phyloP scores from a whole-genome alignment of 2,888 invertebrate species.

The Drosophila diplacantha region DNA sequence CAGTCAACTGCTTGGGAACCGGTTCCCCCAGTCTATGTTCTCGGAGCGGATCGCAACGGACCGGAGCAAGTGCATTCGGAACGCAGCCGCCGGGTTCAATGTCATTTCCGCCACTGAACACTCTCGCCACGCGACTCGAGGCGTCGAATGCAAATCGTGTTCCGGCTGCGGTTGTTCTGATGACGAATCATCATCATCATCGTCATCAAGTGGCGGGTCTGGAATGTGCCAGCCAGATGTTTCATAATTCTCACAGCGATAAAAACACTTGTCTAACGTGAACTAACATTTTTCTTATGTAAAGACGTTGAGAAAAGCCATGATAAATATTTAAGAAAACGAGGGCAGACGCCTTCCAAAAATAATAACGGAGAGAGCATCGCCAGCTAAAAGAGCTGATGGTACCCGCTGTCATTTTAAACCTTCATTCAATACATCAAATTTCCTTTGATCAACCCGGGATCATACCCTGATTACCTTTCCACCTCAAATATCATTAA shows the following conservation, averaged over 20 bases:
- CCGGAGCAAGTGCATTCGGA: constrained; percentile 35
- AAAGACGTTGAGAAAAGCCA: not conserved
- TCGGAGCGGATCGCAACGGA: constrained; percentile 1
- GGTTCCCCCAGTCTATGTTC: constrained; percentile 10
- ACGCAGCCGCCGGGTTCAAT: constrained; percentile 48
- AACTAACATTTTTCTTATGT: not conserved
- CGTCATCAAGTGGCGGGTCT: not conserved
- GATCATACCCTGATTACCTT: too few species aligned
- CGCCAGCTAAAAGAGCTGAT: too few species aligned
- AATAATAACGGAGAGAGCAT: too few species aligned
- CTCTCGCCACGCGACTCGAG: constrained; percentile 16
- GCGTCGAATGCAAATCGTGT: constrained; percentile 37
- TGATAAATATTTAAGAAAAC: not conserved
- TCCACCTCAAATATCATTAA: constrained; percentile 5
- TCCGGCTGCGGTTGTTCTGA: constrained; percentile 41
- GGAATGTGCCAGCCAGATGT: constrained; percentile 1
- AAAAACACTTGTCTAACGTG: not conserved
- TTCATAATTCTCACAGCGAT: constrained; percentile 1
- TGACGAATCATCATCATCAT: constrained; percentile 7
- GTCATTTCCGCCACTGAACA: constrained; percentile 54
- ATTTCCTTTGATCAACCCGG: not conserved
- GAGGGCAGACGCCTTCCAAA: too few species aligned
- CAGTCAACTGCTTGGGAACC: constrained; percentile 21
- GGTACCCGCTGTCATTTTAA: too few species aligned
- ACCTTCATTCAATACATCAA: too few species aligned